Percentiles rank a stretch among this genome's conserved stretches.
These are phyloP conservation scores for Paracentrotus lividus DNA, from an alignment of 53 echinoderm and acorn worm genomes.

Conservation along the genomic window DNA sequence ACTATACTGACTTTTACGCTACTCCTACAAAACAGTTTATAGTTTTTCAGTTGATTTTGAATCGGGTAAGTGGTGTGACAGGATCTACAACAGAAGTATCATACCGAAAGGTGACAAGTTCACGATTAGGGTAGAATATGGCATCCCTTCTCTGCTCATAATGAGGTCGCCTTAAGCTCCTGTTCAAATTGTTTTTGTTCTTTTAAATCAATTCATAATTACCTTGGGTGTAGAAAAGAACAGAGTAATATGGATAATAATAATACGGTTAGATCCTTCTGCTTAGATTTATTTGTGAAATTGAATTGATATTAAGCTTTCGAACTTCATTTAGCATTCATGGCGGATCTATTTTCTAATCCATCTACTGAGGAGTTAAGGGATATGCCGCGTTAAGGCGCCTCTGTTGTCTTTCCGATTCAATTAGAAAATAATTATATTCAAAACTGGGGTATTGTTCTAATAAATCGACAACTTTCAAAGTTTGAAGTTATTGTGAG, in stretches of 20 bases:
- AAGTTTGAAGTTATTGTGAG: too few species aligned
- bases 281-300: not conserved
- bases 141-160: not conserved
- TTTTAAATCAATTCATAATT: constrained; percentile 35
- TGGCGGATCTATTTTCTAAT: not conserved
- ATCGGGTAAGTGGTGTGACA: not conserved
- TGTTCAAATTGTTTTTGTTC: not conserved
- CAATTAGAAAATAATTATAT: not conserved
- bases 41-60: too few species aligned
- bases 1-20: too few species aligned
- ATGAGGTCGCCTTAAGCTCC: not conserved
- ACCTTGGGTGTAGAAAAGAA: not conserved
- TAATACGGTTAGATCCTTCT: not conserved
- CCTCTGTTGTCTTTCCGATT: not conserved
- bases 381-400: not conserved
- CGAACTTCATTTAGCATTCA: not conserved
- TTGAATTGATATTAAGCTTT: not conserved
- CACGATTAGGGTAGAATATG: not conserved
- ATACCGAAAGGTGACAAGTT: constrained; percentile 38
- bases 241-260: not conserved
- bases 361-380: not conserved
- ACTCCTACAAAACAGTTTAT: too few species aligned
- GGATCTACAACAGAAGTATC: not conserved
- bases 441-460: too few species aligned
- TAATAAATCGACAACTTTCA: too few species aligned